Evolutionary conservation across 2,888 invertebrate species (phyloP), one percentile per base, ranked within the genome.

Genomic region (Physocephala rufipes): DNA sequence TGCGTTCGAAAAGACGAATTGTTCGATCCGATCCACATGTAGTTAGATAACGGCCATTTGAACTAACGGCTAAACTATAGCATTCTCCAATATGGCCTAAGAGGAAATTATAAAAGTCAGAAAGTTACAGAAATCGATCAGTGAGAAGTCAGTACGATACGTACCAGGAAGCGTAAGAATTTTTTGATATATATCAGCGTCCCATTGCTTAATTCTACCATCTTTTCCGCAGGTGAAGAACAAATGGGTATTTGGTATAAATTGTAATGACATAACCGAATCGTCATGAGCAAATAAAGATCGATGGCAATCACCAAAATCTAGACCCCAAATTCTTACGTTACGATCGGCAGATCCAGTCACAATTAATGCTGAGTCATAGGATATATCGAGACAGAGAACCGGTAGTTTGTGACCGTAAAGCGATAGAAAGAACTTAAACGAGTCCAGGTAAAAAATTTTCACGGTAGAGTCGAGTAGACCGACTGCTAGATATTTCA

Each of bases 321-420:
- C 97, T 87, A 99, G 89, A 47, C 99, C 99, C 99, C 99, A 99
- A 74, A 99, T 92, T 88, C 98, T 97, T 36, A 99, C 90, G 84
- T 95, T 97, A 53, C 97, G 90, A 87, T 99, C 99, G 0, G 95
- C 94, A 2, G 98, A 97, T 9, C 98, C 99, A 0, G 99, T 97
- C 13, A 92, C 95, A 75, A 99, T 93, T 28, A 99, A 84, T 13
- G 90, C 90, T 0, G 93, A 93, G 84, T 96, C 96, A 77, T 92
- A 92, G 16, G 95, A 95, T 73, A 99, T 96, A 83, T 99, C 98
- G 88, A 99, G 89, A 80, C 95, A 95, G 0, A 95, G 88, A 0
- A 99, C 95, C 0, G 99, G 99, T 66, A 98, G 87, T 82, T 96
- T 96, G 87, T 99, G 99, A 0, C 99, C 99, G 84, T 99, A 99